Base-by-base conservation (phyloP, 2,113 vertebrate species). In the Oostethus manadensis region DNA sequence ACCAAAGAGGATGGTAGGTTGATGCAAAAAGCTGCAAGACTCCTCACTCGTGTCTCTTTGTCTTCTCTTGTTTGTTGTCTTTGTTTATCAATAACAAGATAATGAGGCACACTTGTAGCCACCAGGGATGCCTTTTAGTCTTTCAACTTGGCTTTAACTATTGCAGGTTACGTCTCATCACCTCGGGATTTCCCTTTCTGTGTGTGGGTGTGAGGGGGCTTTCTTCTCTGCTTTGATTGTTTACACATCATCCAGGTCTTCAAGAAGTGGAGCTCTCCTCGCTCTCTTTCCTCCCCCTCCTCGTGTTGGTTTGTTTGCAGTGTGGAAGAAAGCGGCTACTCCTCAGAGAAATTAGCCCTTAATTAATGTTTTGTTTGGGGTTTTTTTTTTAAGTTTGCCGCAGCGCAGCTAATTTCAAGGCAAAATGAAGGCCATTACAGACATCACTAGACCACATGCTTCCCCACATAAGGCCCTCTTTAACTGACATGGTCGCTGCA, bases 1-100 rank as follows among this genome's bases (percentile, higher is more conserved):
- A 99, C 97, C 62, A 93, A 92, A 0, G 96, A 99, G 83, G 96
- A 99, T 73, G 97, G 97, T 99, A 98, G 85, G 94, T 92, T 45
- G 55, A 71, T 23, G 26, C 57, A 55, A 55, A 8, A 55, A 8
- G 6, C 35, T 15, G 53, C 33, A 55, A 55, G n/a, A 42, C 7
- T 20, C 29, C 3, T 33, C 29, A 33, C 2, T 33, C 5, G 29
- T 20, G 16, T 35, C 17, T 51, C 29, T 11, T 38, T 18, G 10
- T 23, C 10, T 2, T 33, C 10, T 29, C 26, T 64, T 48, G 61
- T 51, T 10, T 56, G n/a, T 71, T 49, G 26, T 11, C 1, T 20
- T 20, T 66, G 53, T 67, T 77, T 57, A 73, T 74, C 53, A 64
- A 15, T 67, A 64, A 21, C 49, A 44, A 69, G 40, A 43, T 71